Conservation (phyloP, 2,888 invertebrate species). For the Therioaphis trifolii region DNA sequence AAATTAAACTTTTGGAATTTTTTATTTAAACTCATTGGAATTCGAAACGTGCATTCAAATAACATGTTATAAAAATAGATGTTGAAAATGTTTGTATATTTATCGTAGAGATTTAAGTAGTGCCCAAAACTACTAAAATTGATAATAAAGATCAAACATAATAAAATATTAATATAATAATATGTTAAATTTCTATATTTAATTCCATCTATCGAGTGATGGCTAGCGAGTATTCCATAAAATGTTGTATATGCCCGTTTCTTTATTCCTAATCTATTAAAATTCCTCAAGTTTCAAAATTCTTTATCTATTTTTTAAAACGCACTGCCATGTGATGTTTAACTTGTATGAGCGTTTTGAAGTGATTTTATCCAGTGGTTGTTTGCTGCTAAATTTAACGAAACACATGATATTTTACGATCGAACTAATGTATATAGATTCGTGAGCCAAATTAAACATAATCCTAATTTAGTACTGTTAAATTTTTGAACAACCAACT, state of each 20-base stretch:
- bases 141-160: too few relatives aligned
- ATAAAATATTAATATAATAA: too few relatives aligned
- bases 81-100: conserved; percentile 1
- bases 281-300: background rate
- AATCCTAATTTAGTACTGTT: conserved; percentile 19
- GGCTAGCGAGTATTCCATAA: too few relatives aligned
- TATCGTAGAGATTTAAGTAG: background rate
- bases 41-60: conserved; percentile 14
- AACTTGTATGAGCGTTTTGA: conserved; percentile 24
- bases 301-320: conserved; percentile 34
- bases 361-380: conserved; percentile 33
- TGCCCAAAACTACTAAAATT: background rate
- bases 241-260: background rate
- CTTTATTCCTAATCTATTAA: background rate
- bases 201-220: too few relatives aligned
- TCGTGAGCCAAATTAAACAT: conserved; percentile 43
- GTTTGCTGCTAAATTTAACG: conserved; percentile 26
- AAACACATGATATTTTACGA: conserved; percentile 3
- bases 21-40: background rate
- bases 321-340: background rate
- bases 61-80: conserved; percentile 32
- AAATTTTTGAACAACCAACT: background rate
- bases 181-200: too few relatives aligned
- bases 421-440: conserved; percentile 13
- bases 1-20: conserved; percentile 43